These are phyloP conservation scores for Trachymyrmex septentrionalis DNA, from an alignment of 1,140 invertebrate species.

Conservation along the genomic window DNA sequence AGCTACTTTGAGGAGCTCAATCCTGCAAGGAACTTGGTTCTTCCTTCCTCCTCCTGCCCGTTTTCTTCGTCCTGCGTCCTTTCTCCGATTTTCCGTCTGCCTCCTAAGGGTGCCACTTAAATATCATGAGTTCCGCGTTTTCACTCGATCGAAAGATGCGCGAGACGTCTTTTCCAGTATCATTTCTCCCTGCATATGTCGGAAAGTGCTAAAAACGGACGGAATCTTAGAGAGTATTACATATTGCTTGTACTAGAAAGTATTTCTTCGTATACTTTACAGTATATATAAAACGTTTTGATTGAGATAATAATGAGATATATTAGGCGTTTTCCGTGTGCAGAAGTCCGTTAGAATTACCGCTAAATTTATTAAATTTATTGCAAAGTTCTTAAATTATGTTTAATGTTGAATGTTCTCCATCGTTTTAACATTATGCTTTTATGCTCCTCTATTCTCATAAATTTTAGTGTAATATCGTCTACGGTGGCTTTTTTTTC, in stretches of 20 bases:
- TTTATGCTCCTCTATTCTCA: no score
- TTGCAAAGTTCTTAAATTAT: no score
- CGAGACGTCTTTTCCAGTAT: slow-evolving; percentile 10
- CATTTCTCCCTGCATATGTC: neutral
- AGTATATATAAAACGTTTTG: neutral
- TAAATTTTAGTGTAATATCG: no score
- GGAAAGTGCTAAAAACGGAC: neutral
- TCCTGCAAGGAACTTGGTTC: slow-evolving; percentile 52
- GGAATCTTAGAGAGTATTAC: neutral
- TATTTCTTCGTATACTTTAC: neutral
- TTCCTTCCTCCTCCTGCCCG: neutral
- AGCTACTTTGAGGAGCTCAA: slow-evolving; percentile 71
- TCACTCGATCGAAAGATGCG: slow-evolving; percentile 24
- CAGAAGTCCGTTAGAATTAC: no score
- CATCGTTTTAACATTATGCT: no score
- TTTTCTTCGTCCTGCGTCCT: slow-evolving; percentile 25
- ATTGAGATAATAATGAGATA: neutral
- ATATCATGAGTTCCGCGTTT: slow-evolving; percentile 42
- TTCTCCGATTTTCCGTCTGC: slow-evolving; percentile 17
- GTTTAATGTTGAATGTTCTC: no score
- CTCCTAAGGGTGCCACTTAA: slow-evolving; percentile 45
- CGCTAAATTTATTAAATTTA: no score
- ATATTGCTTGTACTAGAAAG: neutral
- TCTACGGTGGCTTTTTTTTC: no score
- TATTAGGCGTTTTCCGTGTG: neutral